Conservation (phyloP, 2,888 invertebrate genomes). For the Pachymerium ferrugineum region DNA sequence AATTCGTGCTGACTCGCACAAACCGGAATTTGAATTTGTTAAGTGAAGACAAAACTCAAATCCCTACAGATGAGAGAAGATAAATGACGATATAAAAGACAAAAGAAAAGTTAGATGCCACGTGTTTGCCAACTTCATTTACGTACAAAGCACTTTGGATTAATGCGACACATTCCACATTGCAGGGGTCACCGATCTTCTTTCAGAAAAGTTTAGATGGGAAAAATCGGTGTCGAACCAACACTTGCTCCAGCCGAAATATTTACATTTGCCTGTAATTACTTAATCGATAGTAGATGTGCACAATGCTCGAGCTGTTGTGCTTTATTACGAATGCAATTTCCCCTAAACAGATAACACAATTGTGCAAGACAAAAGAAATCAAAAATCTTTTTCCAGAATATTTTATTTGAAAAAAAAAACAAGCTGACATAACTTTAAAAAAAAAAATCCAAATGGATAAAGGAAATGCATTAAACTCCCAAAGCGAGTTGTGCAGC, state of each 20-base stretch:
- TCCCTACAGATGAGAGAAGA: too few relatives aligned
- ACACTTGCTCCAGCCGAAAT: background rate
- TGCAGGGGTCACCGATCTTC: background rate
- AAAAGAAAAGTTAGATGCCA: too few relatives aligned
- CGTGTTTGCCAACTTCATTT: background rate
- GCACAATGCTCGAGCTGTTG: background rate
- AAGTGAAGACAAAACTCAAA: too few relatives aligned
- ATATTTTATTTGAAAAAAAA: background rate
- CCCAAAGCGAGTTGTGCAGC: background rate
- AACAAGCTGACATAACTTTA: background rate
- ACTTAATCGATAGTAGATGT: constrained; percentile 13
- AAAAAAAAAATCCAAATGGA: background rate
- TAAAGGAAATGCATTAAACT: background rate
- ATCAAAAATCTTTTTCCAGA: background rate
- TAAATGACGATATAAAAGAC: too few relatives aligned
- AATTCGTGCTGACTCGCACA: too few relatives aligned
- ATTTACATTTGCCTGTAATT: constrained; percentile 8
- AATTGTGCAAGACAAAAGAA: background rate
- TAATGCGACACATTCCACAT: background rate
- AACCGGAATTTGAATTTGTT: too few relatives aligned
- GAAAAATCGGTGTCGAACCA: background rate
- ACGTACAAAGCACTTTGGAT: background rate
- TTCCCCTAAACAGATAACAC: background rate
- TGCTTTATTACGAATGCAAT: constrained; percentile 13
- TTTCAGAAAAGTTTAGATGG: background rate